Conservation (phyloP, 2,113 vertebrate genomes). For the Nannospalax galili region DNA sequence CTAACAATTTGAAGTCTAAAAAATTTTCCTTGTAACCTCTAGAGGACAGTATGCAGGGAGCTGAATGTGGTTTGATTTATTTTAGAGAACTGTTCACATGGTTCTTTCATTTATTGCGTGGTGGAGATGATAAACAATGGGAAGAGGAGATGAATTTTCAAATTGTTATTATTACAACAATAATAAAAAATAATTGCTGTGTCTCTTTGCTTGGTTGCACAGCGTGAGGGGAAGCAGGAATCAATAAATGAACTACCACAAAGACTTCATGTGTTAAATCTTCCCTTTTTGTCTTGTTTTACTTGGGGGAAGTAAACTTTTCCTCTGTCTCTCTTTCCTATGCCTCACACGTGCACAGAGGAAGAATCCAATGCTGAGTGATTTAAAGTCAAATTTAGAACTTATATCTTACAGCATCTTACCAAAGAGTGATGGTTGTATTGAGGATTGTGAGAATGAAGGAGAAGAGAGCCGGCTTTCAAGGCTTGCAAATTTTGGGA, state of each 20-base stretch:
- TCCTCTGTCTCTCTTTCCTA: not conserved
- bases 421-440: not conserved
- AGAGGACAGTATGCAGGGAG: not conserved
- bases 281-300: not conserved
- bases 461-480: not conserved
- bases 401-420: too few species aligned
- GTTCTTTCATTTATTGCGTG: not conserved
- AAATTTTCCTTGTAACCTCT: not conserved
- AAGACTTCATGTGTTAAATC: fast-evolving
- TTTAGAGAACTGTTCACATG: not conserved
- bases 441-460: not conserved
- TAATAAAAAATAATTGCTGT: not conserved
- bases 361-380: not conserved
- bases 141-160: not conserved
- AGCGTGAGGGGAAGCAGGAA: not conserved
- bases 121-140: not conserved
- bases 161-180: not conserved
- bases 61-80: not conserved
- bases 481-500: not conserved
- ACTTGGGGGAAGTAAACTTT: not conserved
- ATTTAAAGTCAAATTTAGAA: not conserved
- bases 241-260: not conserved
- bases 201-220: not conserved
- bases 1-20: not conserved
- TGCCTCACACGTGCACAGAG: not conserved